These are phyloP conservation scores for Anastrepha ludens DNA, from an alignment of 1,140 invertebrate genomes.

Conservation along the genomic window DNA sequence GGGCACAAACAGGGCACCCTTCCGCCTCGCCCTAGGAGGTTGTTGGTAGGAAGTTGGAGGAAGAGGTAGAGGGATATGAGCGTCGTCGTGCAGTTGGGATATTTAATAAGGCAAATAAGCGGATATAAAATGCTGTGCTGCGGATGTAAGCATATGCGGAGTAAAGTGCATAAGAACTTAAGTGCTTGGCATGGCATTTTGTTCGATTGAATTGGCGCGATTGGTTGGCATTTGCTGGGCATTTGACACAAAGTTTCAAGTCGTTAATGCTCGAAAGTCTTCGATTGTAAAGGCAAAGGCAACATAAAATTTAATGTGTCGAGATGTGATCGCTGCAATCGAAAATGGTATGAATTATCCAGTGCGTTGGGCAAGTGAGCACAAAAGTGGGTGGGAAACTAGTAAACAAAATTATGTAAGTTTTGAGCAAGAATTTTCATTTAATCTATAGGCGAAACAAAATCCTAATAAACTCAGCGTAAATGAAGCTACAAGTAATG, in stretches of 20 bases:
- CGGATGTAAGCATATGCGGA: not conserved
- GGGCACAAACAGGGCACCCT: not conserved
- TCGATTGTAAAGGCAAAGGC: not conserved
- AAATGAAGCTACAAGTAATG: too few species aligned
- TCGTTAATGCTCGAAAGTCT: not conserved
- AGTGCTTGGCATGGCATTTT: slow-evolving; percentile 32
- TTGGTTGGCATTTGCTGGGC: slow-evolving; percentile 7
- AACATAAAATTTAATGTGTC: slow-evolving; percentile 15
- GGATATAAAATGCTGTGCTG: slow-evolving; percentile 17
- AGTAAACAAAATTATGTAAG: too few species aligned
- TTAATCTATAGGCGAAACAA: too few species aligned
- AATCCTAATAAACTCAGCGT: too few species aligned
- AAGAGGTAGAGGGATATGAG: not conserved
- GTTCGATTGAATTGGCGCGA: slow-evolving; percentile 24
- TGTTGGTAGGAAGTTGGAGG: not conserved
- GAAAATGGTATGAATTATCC: too few species aligned
- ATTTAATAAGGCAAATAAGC: slow-evolving; percentile 47
- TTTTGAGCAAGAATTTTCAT: too few species aligned
- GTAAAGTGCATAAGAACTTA: slow-evolving; percentile 25
- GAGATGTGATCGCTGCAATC: not conserved
- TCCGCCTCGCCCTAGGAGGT: too few species aligned
- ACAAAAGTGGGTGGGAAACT: too few species aligned
- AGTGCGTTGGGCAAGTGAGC: too few species aligned
- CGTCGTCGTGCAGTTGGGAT: slow-evolving; percentile 4
- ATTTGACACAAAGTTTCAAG: not conserved